Conservation (phyloP, 2,797 vertebrate species). For the Microcaecilia unicolor region DNA sequence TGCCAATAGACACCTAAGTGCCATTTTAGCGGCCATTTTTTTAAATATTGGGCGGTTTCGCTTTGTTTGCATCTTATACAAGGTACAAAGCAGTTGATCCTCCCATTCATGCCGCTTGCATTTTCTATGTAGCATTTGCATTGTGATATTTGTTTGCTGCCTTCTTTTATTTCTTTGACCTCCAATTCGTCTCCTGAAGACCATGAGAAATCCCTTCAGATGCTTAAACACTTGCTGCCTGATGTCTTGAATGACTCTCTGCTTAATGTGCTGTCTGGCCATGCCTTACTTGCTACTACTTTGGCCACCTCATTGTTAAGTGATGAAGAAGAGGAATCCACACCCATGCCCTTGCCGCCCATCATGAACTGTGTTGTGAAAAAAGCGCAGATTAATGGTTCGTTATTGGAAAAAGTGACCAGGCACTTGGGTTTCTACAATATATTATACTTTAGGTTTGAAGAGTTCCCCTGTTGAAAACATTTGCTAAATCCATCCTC, state of each 20-base stretch:
- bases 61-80: too few relatives aligned
- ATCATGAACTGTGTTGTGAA: slow-evolving; percentile 58
- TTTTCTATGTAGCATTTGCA: too few relatives aligned
- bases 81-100: too few relatives aligned
- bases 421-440: not conserved
- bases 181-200: too few relatives aligned
- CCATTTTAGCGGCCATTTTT: too few relatives aligned
- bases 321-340: slow-evolving; percentile 46
- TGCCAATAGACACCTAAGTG: too few relatives aligned
- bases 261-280: slow-evolving; percentile 66
- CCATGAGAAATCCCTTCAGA: slow-evolving; percentile 63
- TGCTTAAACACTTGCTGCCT: slow-evolving; percentile 68
- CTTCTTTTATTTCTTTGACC: slow-evolving; percentile 9
- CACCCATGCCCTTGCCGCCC: slow-evolving; percentile 42
- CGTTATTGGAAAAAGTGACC: slow-evolving; percentile 25
- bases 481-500: too few relatives aligned
- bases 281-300: slow-evolving; percentile 61
- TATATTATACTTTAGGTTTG: too few relatives aligned
- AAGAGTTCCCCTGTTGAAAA: too few relatives aligned
- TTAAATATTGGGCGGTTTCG: too few relatives aligned
- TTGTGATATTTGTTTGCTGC: not conserved
- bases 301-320: slow-evolving; percentile 55
- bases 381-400: slow-evolving; percentile 67
- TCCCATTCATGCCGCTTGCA: too few relatives aligned
- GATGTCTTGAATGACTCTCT: slow-evolving; percentile 58